Conservation (phyloP, 2,113 vertebrate species). For the Hystrix cristata region DNA sequence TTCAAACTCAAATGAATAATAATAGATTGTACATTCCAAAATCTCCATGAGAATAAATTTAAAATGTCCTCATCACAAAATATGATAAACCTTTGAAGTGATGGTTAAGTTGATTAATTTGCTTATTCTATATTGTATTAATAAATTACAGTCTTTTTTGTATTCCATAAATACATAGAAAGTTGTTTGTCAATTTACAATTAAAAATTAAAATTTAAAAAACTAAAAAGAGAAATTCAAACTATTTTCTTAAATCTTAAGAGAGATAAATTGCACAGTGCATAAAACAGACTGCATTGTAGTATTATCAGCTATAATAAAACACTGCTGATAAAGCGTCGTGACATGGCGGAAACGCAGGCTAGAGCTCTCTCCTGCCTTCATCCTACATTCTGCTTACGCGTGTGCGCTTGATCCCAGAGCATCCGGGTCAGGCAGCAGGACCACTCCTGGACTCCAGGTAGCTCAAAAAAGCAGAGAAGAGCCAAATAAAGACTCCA, state of each 20-base stretch:
- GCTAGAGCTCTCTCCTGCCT: background rate
- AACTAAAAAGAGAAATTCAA: background rate
- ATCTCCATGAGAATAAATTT: background rate
- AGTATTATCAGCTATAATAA: background rate
- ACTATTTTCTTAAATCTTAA: background rate
- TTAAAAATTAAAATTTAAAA: background rate
- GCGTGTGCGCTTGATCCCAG: background rate
- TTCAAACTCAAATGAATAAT: background rate
- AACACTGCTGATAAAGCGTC: background rate
- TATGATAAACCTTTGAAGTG: background rate
- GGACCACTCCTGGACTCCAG: background rate
- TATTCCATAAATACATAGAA: background rate
- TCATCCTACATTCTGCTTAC: background rate
- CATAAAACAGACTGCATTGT: background rate
- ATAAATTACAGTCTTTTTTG: background rate
- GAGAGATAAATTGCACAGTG: background rate
- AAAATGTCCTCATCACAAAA: background rate
- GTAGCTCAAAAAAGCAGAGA: background rate
- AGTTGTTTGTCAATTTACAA: background rate
- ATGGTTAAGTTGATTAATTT: background rate
- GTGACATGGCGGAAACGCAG: background rate
- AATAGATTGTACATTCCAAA: background rate
- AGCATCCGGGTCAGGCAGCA: background rate
- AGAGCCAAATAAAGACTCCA: background rate
- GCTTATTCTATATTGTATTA: background rate